Evolutionary conservation across 2,888 invertebrate species (phyloP), one percentile per base, ranked within the genome.

Genomic region (Malthinus seriepunctatus): DNA sequence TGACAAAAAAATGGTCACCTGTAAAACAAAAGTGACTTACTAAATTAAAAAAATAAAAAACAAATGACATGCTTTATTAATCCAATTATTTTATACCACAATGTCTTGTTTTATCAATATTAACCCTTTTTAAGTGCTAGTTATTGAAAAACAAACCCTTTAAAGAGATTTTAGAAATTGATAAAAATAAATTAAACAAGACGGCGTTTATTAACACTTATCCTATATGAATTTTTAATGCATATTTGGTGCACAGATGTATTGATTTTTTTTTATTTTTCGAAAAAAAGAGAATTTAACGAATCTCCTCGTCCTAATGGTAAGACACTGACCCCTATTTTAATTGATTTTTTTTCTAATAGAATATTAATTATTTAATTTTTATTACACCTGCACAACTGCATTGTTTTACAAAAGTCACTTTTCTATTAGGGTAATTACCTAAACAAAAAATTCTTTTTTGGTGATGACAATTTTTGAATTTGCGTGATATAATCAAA

Each of bases 11-110:
- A 67, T 65, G 58, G 61, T 68, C 67, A 68, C 63, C 68, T 68
- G 68, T 67, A 62, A 57, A 55, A 49, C 53, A 58, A 61, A 55
- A 62, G 60, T 64, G 56, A 50, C 23, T 23, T 60, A 62, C 58
- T 49, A 58, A 55, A 51, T 49, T 51, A 57, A 62, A 63, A 58
- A 47, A 50, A 53, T 56, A 47, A 57, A 66, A 62, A 66, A 60
- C 65, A 67, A 68, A 67, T 67, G 68, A 67, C 66, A 67, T 63
- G 64, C 65, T 66, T 68, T 66, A 65, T 66, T 67, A 66, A 63
- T 56, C 57, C 63, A 65, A 68, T 68, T 66, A 66, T 64, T 68
- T 63, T 60, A 60, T 63, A 60, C 53, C 51, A 56, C 23, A 23
- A 62, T 63, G 60, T 61, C 56, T 62, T 60, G 62, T 62, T 60